Evolutionary conservation across 1,140 invertebrate genomes (phyloP), one percentile per base, ranked within the genome.

Genomic region (Ditylenchus dipsaci): DNA sequence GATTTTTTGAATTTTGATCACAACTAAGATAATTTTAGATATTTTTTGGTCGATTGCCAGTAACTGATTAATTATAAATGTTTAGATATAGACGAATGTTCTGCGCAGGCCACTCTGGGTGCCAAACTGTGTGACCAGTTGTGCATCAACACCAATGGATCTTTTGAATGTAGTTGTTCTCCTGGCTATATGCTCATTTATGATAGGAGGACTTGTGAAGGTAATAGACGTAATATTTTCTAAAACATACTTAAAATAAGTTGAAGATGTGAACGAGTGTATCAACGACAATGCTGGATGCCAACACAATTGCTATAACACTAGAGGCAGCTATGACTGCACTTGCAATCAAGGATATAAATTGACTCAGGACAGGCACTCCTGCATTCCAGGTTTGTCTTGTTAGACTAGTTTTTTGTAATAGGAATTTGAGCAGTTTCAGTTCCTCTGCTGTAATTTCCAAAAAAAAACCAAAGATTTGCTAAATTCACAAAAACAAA

Each of bases 271-370:
- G 11, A 77, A 80, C 56, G 78, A 80, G 67, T 82, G 74, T 21
- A 19, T 70, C 1, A 59, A 68, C 49, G 60, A 65, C 49, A 33
- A 72, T 21, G 30, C 65, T 13, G 38, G 58, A 1, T 75, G 63
- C 57, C 57, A 23, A 27, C 63, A 71, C 60, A 38, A 26, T 1
- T 95, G 93, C 83, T 88, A 89, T 62, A 96, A 96, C 80, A 90
- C 89, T 21, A 88, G 90, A 33, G 93, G 93, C 58, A 90, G 91
- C 23, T 95, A 94, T 84, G 89, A 89, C 65, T 96, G 93, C 80
- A 90, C 91, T 75, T 96, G 93, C 78, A 49, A 75, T 42, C 53
- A 71, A 21, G 79, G 79, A 0, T 78, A 81, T 65, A 65, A 74
- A 19, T 61, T 84, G 21, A 65, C 82, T 64, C 76, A 69, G 15